phyloP scores from a whole-genome alignment of 2,888 invertebrate genomes.

The Andrena flavipes region DNA sequence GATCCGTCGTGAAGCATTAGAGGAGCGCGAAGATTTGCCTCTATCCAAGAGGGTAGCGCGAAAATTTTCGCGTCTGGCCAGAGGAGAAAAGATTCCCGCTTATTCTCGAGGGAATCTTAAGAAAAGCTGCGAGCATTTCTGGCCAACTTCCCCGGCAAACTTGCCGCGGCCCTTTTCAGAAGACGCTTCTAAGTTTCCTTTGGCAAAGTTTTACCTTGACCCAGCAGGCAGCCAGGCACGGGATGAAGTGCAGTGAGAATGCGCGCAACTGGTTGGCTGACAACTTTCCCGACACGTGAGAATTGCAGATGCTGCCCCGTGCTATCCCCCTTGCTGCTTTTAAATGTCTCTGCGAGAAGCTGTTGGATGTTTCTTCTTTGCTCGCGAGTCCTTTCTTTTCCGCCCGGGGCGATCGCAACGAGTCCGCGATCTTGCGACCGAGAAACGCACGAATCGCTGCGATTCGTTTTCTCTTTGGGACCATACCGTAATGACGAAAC shows the following conservation, averaged over 20 bases:
- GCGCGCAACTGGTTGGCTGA: slow-evolving; percentile 72
- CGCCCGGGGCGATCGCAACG: slow-evolving; percentile 2
- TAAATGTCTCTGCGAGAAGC: slow-evolving; percentile 49
- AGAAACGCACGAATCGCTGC: background rate
- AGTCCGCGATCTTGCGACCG: slow-evolving; percentile 13
- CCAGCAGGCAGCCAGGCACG: slow-evolving; percentile 49
- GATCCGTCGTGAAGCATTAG: background rate
- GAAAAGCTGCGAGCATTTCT: slow-evolving; percentile 70
- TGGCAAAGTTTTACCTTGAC: slow-evolving; percentile 74
- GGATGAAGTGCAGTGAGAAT: slow-evolving; percentile 68
- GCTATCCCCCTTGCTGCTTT: slow-evolving; percentile 26
- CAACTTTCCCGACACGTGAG: slow-evolving; percentile 71
- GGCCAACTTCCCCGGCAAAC: slow-evolving; percentile 62
- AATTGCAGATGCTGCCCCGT: slow-evolving; percentile 61
- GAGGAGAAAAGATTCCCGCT: slow-evolving; percentile 57
- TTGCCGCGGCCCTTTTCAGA: slow-evolving; percentile 44
- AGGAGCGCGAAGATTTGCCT: slow-evolving; percentile 38
- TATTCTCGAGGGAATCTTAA: slow-evolving; percentile 53
- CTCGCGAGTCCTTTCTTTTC: background rate
- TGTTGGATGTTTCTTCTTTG: slow-evolving; percentile 42
- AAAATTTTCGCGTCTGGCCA: slow-evolving; percentile 43
- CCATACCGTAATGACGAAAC: background rate
- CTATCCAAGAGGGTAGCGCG: slow-evolving; percentile 17
- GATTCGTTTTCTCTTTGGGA: slow-evolving; percentile 5
- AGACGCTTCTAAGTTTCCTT: slow-evolving; percentile 64